Percentiles rank a stretch among this genome's conserved stretches.
These are phyloP conservation scores for Aldabrachelys gigantea DNA, from an alignment of 2,113 vertebrate species.

Conservation along the genomic window DNA sequence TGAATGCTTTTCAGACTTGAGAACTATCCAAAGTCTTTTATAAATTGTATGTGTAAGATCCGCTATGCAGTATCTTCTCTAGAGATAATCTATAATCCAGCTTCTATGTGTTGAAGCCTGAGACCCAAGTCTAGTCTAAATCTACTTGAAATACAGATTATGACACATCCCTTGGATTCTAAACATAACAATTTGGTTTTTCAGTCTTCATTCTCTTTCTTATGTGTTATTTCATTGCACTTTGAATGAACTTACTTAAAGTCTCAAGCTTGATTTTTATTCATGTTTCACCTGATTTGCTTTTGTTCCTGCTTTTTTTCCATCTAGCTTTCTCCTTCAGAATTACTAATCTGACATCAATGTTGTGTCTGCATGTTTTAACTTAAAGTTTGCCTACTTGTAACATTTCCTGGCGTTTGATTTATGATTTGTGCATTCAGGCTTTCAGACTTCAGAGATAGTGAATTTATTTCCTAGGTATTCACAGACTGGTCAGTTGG, in stretches of 20 bases:
- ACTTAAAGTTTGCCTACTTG: conserved; percentile 2
- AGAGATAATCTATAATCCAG: not conserved
- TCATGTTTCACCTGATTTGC: not conserved
- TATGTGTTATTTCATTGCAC: not conserved
- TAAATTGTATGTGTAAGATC: not conserved
- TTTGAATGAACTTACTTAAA: conserved; percentile 31
- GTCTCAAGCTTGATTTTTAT: not conserved
- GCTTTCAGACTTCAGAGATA: conserved; percentile 32
- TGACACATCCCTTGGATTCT: not conserved
- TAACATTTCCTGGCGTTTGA: conserved; percentile 44
- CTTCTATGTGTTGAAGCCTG: not conserved
- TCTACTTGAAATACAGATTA: not conserved
- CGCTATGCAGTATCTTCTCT: not conserved
- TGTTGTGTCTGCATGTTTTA: not conserved
- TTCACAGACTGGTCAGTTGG: conserved; percentile 33
- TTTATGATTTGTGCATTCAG: conserved; percentile 51
- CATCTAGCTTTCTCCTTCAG: conserved; percentile 4
- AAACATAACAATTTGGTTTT: not conserved
- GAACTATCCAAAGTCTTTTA: not conserved
- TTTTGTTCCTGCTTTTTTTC: conserved; percentile 21
- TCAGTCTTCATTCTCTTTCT: not conserved
- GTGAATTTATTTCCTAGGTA: conserved; percentile 48
- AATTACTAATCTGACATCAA: conserved; percentile 32
- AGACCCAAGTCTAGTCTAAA: not conserved
- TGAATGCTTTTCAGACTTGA: not conserved